Evolutionary conservation across 2,888 invertebrate genomes (phyloP).

Genomic region (Hemicrepidius hirtus): DNA sequence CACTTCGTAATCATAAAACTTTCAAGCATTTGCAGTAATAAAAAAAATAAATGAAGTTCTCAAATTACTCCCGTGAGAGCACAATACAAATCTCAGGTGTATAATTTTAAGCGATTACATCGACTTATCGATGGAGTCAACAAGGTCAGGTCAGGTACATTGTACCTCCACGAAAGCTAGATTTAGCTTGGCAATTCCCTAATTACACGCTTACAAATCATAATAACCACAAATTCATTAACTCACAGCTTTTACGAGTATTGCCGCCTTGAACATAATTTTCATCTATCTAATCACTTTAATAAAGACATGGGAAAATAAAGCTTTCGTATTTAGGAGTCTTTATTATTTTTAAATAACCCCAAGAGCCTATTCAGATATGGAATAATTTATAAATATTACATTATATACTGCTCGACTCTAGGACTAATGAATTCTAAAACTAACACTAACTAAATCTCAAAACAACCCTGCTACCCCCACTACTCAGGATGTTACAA

Average conservation of each 20-base stretch:
- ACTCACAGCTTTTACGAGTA: slow-evolving; percentile 4
- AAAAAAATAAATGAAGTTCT: background rate
- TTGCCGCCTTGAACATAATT: background rate
- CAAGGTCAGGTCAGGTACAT: background rate
- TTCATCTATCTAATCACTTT: background rate
- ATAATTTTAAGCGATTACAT: slow-evolving; percentile 9
- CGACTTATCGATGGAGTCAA: slow-evolving; percentile 5
- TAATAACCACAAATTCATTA: slow-evolving; percentile 24
- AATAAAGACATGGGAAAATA: background rate
- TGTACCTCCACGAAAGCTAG: slow-evolving; percentile 14
- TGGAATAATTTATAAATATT: no score
- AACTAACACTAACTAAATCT: no score
- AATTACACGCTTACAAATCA: slow-evolving; percentile 33
- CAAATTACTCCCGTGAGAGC: background rate
- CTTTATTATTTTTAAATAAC: background rate
- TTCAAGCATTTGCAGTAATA: background rate
- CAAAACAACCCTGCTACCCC: no score
- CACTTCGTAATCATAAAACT: no score
- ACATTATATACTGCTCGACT: no score
- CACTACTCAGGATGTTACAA: no score
- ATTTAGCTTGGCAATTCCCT: slow-evolving; percentile 26
- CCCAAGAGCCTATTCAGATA: no score
- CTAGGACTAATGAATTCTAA: no score
- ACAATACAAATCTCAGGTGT: background rate
- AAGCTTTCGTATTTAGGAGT: background rate